Base-by-base conservation (phyloP, 2,113 vertebrate genomes). In the Pheucticus melanocephalus region DNA sequence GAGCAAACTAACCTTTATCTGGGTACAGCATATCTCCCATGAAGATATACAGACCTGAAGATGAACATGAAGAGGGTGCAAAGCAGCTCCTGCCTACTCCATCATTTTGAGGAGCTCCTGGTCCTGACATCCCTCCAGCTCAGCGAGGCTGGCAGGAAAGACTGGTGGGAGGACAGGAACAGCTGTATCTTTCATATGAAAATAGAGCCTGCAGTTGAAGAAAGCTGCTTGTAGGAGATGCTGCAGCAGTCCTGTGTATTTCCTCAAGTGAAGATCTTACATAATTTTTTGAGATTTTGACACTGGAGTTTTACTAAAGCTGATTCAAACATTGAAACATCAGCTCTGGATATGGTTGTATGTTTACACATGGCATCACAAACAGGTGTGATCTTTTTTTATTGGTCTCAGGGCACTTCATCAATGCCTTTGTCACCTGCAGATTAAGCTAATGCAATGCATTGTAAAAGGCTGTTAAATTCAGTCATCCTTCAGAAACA, bases 391-490 rank as follows among this genome's bases (percentile, higher is more conserved):
- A 83, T 57, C 2, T 50, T 54, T 89, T 86, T 89, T 94, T 82
- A 73, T 65, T 65, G 21, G 45, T 70, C 70, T 93, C 82, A 44
- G 44, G 59, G 63, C 63, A 94, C 68, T 77, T 92, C 83, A 87
- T 90, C 82, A 85, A 83, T 66, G 59, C 27, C 71, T 92, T 83
- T 83, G 82, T 81, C 71, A 92, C 71, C 68, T 94, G 76, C 63
- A 88, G 82, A 92, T 73, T 88, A 94, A 92, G 59, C 33, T 76
- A 61, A 37, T 82, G 85, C 30, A 92, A 54, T 35, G 35, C 39
- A 66, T 73, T 0, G 0, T 92, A 75, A 90, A 90, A 94, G 47
- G 76, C 60, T 94, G 64, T 77, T 95, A 86, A 93, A 90, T 73
- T 92, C 50, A 72, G 30, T 66, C 82, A 63, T 50, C 2, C 1